Evolutionary conservation across 2,888 invertebrate genomes (phyloP).

Genomic region (Orthosia cruda): DNA sequence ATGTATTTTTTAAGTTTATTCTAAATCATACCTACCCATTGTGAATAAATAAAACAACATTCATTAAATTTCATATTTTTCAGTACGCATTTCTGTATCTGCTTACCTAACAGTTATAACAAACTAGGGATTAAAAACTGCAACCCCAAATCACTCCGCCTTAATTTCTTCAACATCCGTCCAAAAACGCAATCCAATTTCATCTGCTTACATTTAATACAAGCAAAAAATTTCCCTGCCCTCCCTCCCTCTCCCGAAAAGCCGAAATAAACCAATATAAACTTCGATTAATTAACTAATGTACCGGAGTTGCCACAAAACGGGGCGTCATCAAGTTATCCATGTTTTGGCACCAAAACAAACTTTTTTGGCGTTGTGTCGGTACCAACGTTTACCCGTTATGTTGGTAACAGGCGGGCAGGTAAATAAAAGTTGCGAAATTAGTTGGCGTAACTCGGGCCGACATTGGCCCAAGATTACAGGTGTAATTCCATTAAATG

Average conservation of each 20-base stretch:
- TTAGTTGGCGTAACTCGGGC: conserved; percentile 63
- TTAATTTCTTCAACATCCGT: conserved; percentile 52
- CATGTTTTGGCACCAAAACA: conserved; percentile 63
- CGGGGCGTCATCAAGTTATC: conserved; percentile 62
- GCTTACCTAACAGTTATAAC: background rate
- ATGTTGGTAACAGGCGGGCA: conserved; percentile 58
- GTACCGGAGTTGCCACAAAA: conserved; percentile 59
- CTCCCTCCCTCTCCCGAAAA: conserved; percentile 19
- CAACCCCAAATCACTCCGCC: conserved; percentile 4
- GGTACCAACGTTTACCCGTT: conserved; percentile 51
- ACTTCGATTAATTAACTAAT: conserved; percentile 67
- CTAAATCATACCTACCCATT: background rate
- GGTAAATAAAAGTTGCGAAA: conserved; percentile 69
- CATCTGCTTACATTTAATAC: conserved; percentile 43
- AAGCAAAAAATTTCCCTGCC: conserved; percentile 31
- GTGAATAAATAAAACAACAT: background rate
- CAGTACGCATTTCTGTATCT: background rate
- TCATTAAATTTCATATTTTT: background rate
- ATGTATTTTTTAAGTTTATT: background rate
- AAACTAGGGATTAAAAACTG: conserved; percentile 4
- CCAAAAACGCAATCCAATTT: conserved; percentile 49
- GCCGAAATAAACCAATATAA: conserved; percentile 62
- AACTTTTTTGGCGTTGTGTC: conserved; percentile 65
- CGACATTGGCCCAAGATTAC: conserved; percentile 64
- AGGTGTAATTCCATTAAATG: conserved; percentile 65